Evolutionary conservation across 2,113 vertebrate genomes (phyloP).

Genomic region (Cyanoliseus patagonus): DNA sequence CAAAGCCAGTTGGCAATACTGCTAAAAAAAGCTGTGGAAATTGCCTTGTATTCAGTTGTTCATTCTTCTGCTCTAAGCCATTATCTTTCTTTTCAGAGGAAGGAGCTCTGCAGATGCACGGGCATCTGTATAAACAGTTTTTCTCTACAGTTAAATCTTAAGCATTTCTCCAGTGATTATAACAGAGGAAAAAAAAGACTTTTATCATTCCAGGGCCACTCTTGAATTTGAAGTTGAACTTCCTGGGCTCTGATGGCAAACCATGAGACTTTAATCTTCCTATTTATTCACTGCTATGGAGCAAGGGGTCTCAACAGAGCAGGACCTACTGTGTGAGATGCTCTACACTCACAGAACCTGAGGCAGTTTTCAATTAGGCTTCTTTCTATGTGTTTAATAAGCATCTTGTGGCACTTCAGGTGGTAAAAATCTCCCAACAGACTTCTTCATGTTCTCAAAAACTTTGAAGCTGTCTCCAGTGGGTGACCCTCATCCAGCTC

Average conservation of each 20-base stretch:
- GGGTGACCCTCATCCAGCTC: neutral
- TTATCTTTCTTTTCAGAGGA: conserved; percentile 26
- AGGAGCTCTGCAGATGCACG: conserved; percentile 25
- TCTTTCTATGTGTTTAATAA: neutral
- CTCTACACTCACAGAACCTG: neutral
- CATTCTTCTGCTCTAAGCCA: neutral
- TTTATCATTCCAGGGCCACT: neutral
- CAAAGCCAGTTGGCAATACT: conserved; percentile 2
- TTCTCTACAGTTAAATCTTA: neutral
- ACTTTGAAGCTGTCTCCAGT: neutral
- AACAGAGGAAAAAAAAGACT: neutral
- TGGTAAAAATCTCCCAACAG: neutral
- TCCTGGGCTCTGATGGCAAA: neutral
- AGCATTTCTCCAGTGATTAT: neutral
- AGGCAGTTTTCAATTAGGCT: neutral
- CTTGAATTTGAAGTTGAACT: neutral
- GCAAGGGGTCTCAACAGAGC: neutral
- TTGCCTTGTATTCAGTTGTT: neutral
- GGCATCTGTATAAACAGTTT: neutral
- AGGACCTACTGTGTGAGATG: neutral
- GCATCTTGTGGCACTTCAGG: neutral
- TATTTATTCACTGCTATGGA: neutral
- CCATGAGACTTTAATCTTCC: neutral
- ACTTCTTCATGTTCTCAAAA: neutral
- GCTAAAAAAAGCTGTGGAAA: neutral